A percentile compares a stretch with the other conserved stretches of the same genome.
Evolutionary conservation across 2,113 vertebrate genomes (phyloP).

Genomic region (Lagopus muta): DNA sequence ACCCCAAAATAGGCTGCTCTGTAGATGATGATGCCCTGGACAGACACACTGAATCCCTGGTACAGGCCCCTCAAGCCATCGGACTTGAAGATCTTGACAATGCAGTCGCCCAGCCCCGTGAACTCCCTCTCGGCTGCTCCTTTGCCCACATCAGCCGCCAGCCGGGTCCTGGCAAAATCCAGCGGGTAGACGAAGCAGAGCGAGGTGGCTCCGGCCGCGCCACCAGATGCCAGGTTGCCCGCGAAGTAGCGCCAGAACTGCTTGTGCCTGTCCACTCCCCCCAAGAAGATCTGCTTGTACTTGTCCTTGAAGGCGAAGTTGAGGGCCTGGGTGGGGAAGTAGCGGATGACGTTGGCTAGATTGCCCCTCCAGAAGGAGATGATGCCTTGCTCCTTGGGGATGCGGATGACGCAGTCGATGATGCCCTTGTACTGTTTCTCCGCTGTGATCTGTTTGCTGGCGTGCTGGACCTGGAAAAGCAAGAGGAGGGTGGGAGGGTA

Average conservation of each 20-base stretch:
- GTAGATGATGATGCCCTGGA: constrained; percentile 99
- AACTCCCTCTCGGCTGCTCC: constrained; percentile 88
- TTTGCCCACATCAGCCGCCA: constrained; percentile 97
- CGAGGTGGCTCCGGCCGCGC: constrained; percentile 95
- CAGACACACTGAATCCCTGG: constrained; percentile 95
- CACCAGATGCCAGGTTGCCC: constrained; percentile 94
- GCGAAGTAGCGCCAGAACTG: constrained; percentile 99
- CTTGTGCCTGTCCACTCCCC: constrained; percentile 94
- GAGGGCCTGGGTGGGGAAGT: constrained; percentile 99
- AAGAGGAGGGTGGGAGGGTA: neutral
- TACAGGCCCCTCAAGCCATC: constrained; percentile 94
- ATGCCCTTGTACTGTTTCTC: constrained; percentile 98
- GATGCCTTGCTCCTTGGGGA: constrained; percentile 97
- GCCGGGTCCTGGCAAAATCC: constrained; percentile 96
- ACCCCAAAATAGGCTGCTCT: constrained; percentile 98
- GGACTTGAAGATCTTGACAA: constrained; percentile 91
- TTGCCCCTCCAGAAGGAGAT: constrained; percentile 98
- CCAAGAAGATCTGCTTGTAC: constrained; percentile 99
- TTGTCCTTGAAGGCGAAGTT: constrained; percentile 99
- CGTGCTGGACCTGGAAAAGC: constrained; percentile 91
- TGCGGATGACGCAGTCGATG: constrained; percentile 92
- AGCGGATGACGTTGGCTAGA: constrained; percentile 98
- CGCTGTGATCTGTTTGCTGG: constrained; percentile 94
- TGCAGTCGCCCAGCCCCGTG: constrained; percentile 90
- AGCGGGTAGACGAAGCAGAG: constrained; percentile 98